Conservation (phyloP, 2,888 invertebrate genomes). For the Zele albiditarsus region DNA sequence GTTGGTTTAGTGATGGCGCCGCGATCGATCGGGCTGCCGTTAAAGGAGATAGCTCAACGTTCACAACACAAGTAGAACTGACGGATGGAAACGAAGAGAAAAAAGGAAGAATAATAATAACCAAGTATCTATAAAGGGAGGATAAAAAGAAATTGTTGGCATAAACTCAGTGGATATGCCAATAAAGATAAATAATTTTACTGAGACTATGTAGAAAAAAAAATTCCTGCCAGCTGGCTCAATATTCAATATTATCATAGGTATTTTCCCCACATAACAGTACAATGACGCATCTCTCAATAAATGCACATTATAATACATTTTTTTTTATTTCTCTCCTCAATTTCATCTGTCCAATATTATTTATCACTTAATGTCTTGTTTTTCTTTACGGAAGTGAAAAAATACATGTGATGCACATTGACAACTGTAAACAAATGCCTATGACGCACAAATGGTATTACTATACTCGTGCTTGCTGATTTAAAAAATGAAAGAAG, state of each 20-base stretch:
- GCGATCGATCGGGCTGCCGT: constrained; percentile 35
- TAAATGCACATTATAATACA: constrained; percentile 18
- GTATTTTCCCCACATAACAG: constrained; percentile 17
- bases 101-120: constrained; percentile 42
- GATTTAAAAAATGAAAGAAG: constrained; percentile 25
- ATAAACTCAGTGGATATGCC: constrained; percentile 59
- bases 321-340: constrained; percentile 13
- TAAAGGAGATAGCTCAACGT: constrained; percentile 35
- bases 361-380: background rate
- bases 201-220: constrained; percentile 57
- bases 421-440: constrained; percentile 19
- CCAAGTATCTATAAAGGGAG: constrained; percentile 22
- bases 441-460: background rate
- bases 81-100: constrained; percentile 48
- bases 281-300: background rate
- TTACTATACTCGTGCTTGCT: constrained; percentile 10
- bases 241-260: constrained; percentile 22
- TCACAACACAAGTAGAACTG: constrained; percentile 33
- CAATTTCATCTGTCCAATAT: background rate
- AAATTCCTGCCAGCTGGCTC: constrained; percentile 41
- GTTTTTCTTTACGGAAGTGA: constrained; percentile 4
- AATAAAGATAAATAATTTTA: constrained; percentile 65
- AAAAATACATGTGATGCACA: background rate
- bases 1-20: constrained; percentile 15
- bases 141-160: constrained; percentile 56